Conservation (phyloP, 23 tunicate genomes). For the Corella eumyota region DNA sequence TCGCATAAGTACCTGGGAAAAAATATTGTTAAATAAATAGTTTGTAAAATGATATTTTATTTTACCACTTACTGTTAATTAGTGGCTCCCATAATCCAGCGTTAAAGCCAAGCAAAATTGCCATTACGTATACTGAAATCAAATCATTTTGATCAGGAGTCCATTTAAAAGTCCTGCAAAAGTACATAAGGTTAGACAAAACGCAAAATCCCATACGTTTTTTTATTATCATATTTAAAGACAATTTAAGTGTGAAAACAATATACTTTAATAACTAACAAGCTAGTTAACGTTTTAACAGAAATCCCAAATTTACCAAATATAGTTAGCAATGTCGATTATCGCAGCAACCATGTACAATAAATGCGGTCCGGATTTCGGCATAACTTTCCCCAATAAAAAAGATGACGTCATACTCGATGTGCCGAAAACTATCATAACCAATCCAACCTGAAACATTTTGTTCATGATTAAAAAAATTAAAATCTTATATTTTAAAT, state of each 20-base stretch:
- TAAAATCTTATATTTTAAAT: too few relatives aligned
- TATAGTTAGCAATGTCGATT: constrained; percentile 3
- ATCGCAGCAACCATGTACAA: constrained; percentile 1
- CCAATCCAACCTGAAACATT: constrained; percentile 6
- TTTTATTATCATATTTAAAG: too few relatives aligned
- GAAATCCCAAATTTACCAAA: background rate
- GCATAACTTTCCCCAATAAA: constrained; percentile 5
- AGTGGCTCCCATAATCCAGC: constrained; percentile 9
- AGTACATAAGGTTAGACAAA: too few relatives aligned
- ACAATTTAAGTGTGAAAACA: too few relatives aligned
- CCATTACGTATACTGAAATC: constrained; percentile 4
- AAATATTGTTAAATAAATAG: too few relatives aligned
- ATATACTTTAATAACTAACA: too few relatives aligned
- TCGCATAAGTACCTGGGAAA: constrained; percentile 2
- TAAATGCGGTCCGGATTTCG: background rate
- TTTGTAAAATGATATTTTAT: too few relatives aligned
- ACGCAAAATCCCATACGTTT: too few relatives aligned
- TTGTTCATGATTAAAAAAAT: too few relatives aligned
- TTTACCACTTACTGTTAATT: constrained; percentile 8
- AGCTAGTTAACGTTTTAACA: background rate
- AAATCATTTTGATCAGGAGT: background rate
- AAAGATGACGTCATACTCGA: constrained; percentile 1
- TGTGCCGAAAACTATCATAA: constrained; percentile 2
- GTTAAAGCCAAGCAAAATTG: background rate
- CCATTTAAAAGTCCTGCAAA: constrained; percentile 3